Conservation (phyloP, 1,140 invertebrate species). For the Riptortus pedestris region DNA sequence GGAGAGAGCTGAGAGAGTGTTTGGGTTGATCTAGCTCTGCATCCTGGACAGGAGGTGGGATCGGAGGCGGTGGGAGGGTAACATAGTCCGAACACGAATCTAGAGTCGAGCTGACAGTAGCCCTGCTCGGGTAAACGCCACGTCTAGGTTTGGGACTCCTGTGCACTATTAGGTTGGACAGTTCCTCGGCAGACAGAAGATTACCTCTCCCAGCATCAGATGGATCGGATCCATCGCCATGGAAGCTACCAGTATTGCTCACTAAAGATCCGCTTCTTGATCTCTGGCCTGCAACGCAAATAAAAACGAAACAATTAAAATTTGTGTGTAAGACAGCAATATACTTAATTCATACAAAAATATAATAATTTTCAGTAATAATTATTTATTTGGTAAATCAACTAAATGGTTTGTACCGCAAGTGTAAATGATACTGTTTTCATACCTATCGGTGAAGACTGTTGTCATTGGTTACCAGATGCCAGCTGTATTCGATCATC, state of each 20-base stretch:
- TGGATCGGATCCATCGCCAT: slow-evolving; percentile 74
- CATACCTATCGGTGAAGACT: too few species aligned
- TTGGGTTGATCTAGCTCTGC: slow-evolving; percentile 37
- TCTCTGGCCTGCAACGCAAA: slow-evolving; percentile 33
- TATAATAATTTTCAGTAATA: slow-evolving; percentile 15
- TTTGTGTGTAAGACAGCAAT: background rate
- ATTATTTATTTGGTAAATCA: too few species aligned
- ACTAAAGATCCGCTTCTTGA: slow-evolving; percentile 62
- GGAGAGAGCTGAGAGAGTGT: slow-evolving; percentile 26
- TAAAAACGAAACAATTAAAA: slow-evolving; percentile 5
- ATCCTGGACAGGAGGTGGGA: slow-evolving; percentile 49
- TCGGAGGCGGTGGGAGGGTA: slow-evolving; percentile 55
- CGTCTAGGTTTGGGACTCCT: slow-evolving; percentile 36
- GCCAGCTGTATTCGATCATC: too few species aligned
- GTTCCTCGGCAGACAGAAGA: slow-evolving; percentile 62
- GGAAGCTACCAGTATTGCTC: slow-evolving; percentile 61
- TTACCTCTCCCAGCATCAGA: slow-evolving; percentile 59
- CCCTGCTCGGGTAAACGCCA: slow-evolving; percentile 59
- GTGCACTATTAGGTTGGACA: slow-evolving; percentile 70
- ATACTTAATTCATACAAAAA: slow-evolving; percentile 20
- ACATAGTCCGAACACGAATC: slow-evolving; percentile 83
- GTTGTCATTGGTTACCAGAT: too few species aligned
- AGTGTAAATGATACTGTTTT: too few species aligned
- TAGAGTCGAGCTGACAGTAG: slow-evolving; percentile 68
- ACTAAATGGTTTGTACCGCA: too few species aligned